Base-by-base conservation (phyloP, 2,888 invertebrate species). In the Xanthostigma xanthostigma region DNA sequence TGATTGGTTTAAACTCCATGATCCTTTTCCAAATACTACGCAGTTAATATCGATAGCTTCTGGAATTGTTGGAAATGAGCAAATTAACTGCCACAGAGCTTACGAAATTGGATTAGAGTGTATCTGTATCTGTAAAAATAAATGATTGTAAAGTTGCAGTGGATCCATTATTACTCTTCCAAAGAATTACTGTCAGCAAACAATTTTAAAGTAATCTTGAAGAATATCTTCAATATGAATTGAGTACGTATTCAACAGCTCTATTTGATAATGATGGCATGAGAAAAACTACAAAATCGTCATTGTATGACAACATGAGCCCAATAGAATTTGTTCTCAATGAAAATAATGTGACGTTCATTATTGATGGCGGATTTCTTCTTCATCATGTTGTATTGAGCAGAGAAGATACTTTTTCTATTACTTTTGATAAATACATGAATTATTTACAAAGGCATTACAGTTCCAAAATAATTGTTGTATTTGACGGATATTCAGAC, bases 401-500 rank as follows among this genome's bases (percentile, higher is more conserved):
- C 45, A 55, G 50, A 56, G 55, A 58, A 35, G 58, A 58, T 51
- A 58, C 50, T 45, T 57, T 56, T 45, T 45, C 38, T 41, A 36
- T 50, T 48, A 51, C 60, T 50, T 53, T 55, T 40, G 45, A 56
- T 49, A 59, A 53, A 52, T 58, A 58, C 47, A 44, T 57, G 39
- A 53, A 58, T 6, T 60, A 59, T 53, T 52, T 52, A 36, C 51
- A 45, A 44, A 52, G 44, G 46, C 50, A 57, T 57, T 60, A 55
- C 50, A 51, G 57, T 34, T 56, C 57, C 41, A 45, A 48, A 50
- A 56, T 54, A 48, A 46, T 57, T 58, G 56, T 60, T 54, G 58
- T 60, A 58, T 61, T 62, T 57, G 59, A 61, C 51, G 59, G 59
- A 52, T 61, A 61, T 52, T 57, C 58, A 41, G 58, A 62, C 54